phyloP scores from a whole-genome alignment of 2,113 vertebrate species.

The Dromaius novaehollandiae region DNA sequence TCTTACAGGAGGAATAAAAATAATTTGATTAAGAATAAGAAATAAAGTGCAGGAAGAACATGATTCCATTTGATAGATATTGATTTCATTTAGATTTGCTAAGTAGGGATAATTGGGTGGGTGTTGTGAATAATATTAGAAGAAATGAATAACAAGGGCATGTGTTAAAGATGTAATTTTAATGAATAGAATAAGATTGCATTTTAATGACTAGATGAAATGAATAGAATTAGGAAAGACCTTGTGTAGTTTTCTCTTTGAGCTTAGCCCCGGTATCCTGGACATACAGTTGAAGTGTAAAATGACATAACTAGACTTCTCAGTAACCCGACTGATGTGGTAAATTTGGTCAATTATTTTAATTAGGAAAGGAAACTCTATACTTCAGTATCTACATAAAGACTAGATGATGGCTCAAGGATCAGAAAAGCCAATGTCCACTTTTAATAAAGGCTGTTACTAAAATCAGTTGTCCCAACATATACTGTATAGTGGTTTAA shows the following conservation, averaged over 20 bases:
- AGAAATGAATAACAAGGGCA: constrained; percentile 56
- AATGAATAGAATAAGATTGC: constrained; percentile 52
- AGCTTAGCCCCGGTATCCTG: background rate
- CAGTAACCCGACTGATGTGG: background rate
- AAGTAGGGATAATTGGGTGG: constrained; percentile 60
- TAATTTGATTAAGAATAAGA: constrained; percentile 55
- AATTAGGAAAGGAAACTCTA: background rate
- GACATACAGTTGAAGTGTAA: background rate
- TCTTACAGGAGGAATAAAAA: constrained; percentile 54
- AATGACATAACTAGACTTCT: background rate
- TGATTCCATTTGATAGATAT: constrained; percentile 63
- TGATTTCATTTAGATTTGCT: constrained; percentile 69
- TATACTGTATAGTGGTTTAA: background rate
- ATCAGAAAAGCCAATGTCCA: background rate
- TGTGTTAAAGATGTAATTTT: constrained; percentile 55
- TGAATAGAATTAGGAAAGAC: constrained; percentile 1
- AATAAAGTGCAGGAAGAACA: constrained; percentile 40
- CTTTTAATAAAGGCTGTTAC: background rate
- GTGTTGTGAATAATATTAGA: constrained; percentile 61
- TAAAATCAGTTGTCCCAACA: background rate
- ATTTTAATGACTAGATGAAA: constrained; percentile 59
- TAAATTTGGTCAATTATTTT: background rate
- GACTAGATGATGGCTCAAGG: background rate
- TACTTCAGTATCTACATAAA: background rate
- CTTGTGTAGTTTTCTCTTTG: background rate